Evolutionary conservation across 2,113 vertebrate genomes (phyloP).

Genomic region (Azemiops feae): DNA sequence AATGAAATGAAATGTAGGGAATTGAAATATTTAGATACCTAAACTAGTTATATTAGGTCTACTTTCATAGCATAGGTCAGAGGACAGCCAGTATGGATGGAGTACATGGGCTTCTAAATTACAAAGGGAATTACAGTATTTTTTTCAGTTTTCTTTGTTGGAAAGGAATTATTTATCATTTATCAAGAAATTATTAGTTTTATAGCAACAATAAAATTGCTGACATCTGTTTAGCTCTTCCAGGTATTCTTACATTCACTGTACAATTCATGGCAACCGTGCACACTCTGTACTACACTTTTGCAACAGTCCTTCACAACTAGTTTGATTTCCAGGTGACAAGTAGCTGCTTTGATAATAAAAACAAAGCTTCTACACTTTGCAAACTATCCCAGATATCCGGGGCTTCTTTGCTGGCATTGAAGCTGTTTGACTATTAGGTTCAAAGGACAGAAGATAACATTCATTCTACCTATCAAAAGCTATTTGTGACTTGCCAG

Average conservation of each 20-base stretch:
- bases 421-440: background rate
- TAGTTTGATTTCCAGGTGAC: background rate
- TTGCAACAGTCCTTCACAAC: background rate
- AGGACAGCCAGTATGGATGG: background rate
- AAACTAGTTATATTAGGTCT: background rate
- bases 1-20: background rate
- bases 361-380: background rate
- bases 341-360: background rate
- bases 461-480: background rate
- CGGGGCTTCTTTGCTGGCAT: background rate
- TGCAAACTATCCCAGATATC: background rate
- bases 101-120: background rate
- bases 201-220: background rate
- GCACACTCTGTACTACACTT: background rate
- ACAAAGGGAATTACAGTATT: background rate
- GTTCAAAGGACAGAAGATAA: background rate
- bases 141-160: background rate
- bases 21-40: slow-evolving; percentile 3
- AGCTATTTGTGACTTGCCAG: background rate
- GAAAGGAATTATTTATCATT: background rate
- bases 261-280: background rate
- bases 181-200: background rate
- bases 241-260: background rate
- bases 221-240: background rate
- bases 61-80: background rate